Evolutionary conservation across 2,888 invertebrate genomes (phyloP), one percentile per base, ranked within the genome.

Genomic region (Drosophila setosimentum): DNA sequence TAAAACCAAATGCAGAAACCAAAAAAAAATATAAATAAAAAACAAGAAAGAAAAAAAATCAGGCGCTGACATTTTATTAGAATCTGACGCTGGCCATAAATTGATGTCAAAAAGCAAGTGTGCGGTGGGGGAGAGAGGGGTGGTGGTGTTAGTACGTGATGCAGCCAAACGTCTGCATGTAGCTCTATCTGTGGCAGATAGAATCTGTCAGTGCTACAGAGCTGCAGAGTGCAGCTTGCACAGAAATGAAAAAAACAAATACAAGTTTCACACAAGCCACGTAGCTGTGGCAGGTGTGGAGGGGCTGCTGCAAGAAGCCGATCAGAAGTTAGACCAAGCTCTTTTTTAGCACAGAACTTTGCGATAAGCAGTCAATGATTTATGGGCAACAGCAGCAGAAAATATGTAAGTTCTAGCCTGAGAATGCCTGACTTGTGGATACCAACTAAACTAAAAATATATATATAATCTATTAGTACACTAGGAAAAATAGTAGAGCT

Each of bases 281-380:
- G 78, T 73, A 76, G 42, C 70, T 42, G 57, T 40, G 29, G 29
- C 62, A 40, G 45, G 27, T 32, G 49, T 21, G n/a, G 0, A 13
- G 29, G 29, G 29, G n/a, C 27, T 7, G 40, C 16, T 13, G 32
- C 45, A 42, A 27, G 42, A 21, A 16, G 6, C n/a, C 21, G 57
- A 57, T 57, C 42, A 57, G 30, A 30, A 63, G 71, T 63, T 58
- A 35, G 58, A 30, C 45, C 48, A 61, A 65, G 64, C 68, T 68
- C 50, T 73, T 62, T 53, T 61, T 62, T 50, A 48, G 57, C 45
- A 42, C 29, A 55, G 29, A 76, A 72, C 65, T 54, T 61, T 58
- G 74, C 69, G 82, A 90, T 87, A 86, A 86, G 76, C 75, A 60
- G 78, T 67, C 74, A 79, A 86, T 85, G 90, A 87, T 87, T 87